A percentile compares a stretch with the other conserved stretches of the same genome.
Evolutionary conservation across 2,888 invertebrate species (phyloP).

Genomic region (Calliscelio sp.): DNA sequence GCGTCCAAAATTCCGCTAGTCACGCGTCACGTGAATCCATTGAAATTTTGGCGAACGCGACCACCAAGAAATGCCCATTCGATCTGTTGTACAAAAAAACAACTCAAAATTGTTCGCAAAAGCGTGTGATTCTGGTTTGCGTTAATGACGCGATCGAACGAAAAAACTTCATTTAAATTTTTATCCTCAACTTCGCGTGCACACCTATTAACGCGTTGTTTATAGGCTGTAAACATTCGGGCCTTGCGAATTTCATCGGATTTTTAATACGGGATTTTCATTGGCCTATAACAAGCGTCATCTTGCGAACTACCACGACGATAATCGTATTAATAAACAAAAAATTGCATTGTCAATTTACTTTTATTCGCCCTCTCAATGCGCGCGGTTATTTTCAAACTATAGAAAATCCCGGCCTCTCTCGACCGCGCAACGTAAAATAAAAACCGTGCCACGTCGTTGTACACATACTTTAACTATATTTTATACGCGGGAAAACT

Average conservation of each 20-base stretch:
- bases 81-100: too few relatives aligned
- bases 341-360: constrained; percentile 43
- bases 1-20: constrained; percentile 54
- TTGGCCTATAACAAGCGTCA: too few relatives aligned
- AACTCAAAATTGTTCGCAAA: too few relatives aligned
- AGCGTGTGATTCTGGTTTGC: too few relatives aligned
- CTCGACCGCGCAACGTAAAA: background rate
- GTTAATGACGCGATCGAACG: constrained; percentile 20
- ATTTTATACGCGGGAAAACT: constrained; percentile 64
- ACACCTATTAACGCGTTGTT: constrained; percentile 13
- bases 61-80: constrained; percentile 28
- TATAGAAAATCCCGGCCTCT: constrained; percentile 20
- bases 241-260: constrained; percentile 31
- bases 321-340: constrained; percentile 40
- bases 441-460: background rate
- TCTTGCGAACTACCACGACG: too few relatives aligned
- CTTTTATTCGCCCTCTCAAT: constrained; percentile 6
- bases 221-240: constrained; percentile 27
- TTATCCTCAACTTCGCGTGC: too few relatives aligned
- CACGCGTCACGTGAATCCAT: constrained; percentile 55
- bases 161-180: too few relatives aligned
- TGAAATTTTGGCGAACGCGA: constrained; percentile 60
- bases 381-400: constrained; percentile 32
- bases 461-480: constrained; percentile 55
- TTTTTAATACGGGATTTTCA: constrained; percentile 30